A percentile compares a stretch with the other conserved stretches of the same genome.
Evolutionary conservation across 1,140 invertebrate species (phyloP).

Genomic region (Drosophila triauraria): DNA sequence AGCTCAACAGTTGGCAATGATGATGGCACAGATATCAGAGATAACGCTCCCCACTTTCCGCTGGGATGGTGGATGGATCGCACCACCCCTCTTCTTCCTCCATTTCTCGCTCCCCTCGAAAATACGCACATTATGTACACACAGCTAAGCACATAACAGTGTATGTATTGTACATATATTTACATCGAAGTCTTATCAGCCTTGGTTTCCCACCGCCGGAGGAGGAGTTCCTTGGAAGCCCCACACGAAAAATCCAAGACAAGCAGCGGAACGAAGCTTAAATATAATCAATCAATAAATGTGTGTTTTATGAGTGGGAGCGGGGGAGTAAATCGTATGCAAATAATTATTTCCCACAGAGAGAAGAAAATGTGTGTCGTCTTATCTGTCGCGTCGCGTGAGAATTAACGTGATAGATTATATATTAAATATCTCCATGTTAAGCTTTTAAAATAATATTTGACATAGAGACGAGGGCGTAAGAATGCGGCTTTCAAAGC

Average conservation of each 20-base stretch:
- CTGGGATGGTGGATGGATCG: conserved; percentile 12
- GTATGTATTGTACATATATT: conserved; percentile 1
- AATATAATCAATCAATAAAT: conserved; percentile 45
- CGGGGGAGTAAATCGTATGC: conserved; percentile 4
- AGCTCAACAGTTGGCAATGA: conserved; percentile 41
- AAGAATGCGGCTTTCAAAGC: neutral
- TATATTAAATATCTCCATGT: neutral
- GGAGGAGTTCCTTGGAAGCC: conserved; percentile 7
- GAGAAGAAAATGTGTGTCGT: conserved; percentile 5
- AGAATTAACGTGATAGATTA: conserved; percentile 2
- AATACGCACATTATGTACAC: conserved; percentile 25
- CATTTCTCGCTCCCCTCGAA: neutral
- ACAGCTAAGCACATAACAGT: conserved; percentile 39
- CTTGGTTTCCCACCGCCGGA: conserved; percentile 21
- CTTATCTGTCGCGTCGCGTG: neutral
- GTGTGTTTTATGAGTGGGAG: conserved; percentile 1
- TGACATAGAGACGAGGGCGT: neutral
- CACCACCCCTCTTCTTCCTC: neutral
- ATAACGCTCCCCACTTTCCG: conserved; percentile 32
- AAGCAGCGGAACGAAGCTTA: conserved; percentile 23
- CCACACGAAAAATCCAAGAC: conserved; percentile 15
- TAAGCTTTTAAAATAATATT: conserved; percentile 4
- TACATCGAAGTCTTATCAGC: conserved; percentile 41
- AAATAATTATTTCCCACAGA: conserved; percentile 23
- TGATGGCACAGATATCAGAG: conserved; percentile 58